Conservation (phyloP, 1,140 invertebrate genomes). For the Fragariocoptes setiger region DNA sequence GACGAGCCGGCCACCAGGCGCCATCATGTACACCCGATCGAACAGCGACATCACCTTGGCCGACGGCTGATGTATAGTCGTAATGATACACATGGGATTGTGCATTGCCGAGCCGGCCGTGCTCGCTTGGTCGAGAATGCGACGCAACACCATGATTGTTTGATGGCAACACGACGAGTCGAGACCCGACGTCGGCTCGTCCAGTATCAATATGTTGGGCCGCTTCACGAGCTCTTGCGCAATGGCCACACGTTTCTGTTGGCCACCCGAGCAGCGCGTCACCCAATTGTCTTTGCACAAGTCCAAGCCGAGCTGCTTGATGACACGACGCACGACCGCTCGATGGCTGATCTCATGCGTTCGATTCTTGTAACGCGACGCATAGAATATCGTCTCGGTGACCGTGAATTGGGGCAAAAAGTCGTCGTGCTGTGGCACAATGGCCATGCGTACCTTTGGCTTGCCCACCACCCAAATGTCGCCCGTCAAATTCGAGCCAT, state of each 20-base stretch:
- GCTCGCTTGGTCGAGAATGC: constrained; percentile 17
- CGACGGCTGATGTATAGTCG: constrained; percentile 6
- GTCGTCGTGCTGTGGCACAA: constrained; percentile 42
- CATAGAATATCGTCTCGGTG: constrained; percentile 54
- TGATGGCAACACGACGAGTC: constrained; percentile 31
- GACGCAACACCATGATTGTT: constrained; percentile 29
- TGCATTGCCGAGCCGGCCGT: too few species aligned
- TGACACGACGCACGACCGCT: background rate
- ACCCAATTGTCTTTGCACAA: constrained; percentile 5
- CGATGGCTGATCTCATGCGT: constrained; percentile 21
- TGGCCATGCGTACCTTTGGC: constrained; percentile 1
- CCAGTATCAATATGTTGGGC: constrained; percentile 5
- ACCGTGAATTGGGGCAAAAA: constrained; percentile 56
- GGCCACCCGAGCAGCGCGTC: constrained; percentile 4
- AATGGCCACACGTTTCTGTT: constrained; percentile 6
- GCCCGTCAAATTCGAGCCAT: background rate
- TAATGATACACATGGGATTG: constrained; percentile 1
- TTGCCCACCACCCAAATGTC: background rate
- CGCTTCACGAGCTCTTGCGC: constrained; percentile 5
- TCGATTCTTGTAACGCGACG: constrained; percentile 29
- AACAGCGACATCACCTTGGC: constrained; percentile 1
- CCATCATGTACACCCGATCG: constrained; percentile 3
- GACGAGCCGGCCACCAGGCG: constrained; percentile 3
- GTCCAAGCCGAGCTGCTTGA: constrained; percentile 7
- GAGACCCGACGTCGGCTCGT: constrained; percentile 7